Base-by-base conservation (phyloP, 2,888 invertebrate genomes). In the Abscondita cerata region DNA sequence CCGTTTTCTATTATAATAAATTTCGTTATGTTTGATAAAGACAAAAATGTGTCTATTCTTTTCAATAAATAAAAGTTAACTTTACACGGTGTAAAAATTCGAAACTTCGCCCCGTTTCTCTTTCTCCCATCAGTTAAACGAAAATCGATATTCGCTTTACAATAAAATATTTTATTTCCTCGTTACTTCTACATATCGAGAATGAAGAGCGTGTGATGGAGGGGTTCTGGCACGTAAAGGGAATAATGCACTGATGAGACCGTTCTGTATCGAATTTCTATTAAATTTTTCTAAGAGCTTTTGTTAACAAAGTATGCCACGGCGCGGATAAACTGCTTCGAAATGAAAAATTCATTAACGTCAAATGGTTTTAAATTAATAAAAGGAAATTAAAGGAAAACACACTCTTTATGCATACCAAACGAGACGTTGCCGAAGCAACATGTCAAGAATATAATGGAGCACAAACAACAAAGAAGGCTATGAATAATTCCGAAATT, bases 381-480 rank as follows among this genome's bases (percentile, higher is more conserved):
- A 71, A 72, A 72, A 70, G 69, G 67, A 70, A 74, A 74, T 73
- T 74, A 74, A 70, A 72, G 66, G 72, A 71, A 69, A 72, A 70
- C 72, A 72, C 67, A 69, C 66, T 60, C 59, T 41, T 58, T 58
- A 53, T 62, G 62, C 52, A 62, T 62, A 62, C 62, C 50, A 62
- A 62, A 52, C 51, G 47, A 57, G 18, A 18, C 18, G 44, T 5
- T 44, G 25, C 48, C 46, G 57, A 50, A 50, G 50, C 50, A 57
- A 58, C 57, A 58, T 52, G 34, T 33, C 58, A 36, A 25, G 25
- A 25, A 25, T 25, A 25, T 25, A 25, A 25, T 25, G 25, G 25
- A 25, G 25, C 19, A 44, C 20, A 51, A 31, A 58, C 52, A 52
- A 34, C 41, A 18, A 13, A 48, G 15, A 44, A 33, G 50, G 12